Evolutionary conservation across 2,113 vertebrate genomes (phyloP).

Genomic region (Piaya cayana): DNA sequence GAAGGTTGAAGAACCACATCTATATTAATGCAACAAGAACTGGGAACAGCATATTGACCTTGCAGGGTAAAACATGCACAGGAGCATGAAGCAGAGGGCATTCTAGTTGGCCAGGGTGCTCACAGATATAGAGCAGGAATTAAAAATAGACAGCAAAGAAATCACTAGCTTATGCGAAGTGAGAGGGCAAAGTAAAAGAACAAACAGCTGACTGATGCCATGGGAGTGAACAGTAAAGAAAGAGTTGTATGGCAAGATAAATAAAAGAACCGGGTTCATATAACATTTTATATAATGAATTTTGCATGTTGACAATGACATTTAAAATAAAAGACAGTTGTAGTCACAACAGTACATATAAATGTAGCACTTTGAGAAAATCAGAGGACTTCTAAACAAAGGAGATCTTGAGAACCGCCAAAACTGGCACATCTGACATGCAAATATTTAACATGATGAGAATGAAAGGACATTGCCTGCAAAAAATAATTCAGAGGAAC

Average conservation of each 20-base stretch:
- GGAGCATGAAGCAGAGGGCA: neutral
- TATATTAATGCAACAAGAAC: neutral
- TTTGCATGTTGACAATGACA: neutral
- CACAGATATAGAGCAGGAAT: neutral
- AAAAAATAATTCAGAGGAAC: neutral
- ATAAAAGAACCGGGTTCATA: neutral
- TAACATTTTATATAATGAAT: neutral
- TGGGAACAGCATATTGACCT: neutral
- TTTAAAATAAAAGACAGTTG: neutral
- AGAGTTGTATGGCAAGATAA: neutral
- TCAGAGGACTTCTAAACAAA: neutral
- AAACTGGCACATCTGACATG: neutral
- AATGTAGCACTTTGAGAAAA: neutral
- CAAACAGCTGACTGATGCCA: neutral
- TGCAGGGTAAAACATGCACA: neutral
- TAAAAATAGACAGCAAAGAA: neutral
- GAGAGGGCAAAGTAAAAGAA: neutral
- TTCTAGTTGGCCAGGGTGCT: neutral
- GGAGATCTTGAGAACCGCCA: neutral
- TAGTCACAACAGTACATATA: neutral
- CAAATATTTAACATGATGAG: neutral
- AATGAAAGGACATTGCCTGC: neutral
- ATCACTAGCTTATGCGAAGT: neutral
- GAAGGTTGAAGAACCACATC: neutral
- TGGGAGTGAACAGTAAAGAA: neutral